Evolutionary conservation across 2,888 invertebrate genomes (phyloP), one percentile per base, ranked within the genome.

Genomic region (Drosophila lacicola): DNA sequence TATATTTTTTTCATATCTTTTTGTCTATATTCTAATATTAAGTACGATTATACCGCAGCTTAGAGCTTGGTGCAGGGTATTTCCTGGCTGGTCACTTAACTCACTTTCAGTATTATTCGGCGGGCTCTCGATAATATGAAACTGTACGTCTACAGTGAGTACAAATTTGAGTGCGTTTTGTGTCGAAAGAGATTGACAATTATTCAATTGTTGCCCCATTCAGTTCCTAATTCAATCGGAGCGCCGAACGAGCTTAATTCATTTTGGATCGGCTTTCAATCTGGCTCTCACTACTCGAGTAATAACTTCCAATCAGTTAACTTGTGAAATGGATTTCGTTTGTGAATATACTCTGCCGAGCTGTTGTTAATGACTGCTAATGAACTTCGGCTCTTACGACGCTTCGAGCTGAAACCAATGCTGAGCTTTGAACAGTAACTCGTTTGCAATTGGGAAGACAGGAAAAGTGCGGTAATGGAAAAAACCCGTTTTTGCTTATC

Each of bases 341-440:
- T 64, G 45, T 70, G 17, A 57, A 29, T 34, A 49, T 53, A 71
- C 46, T 65, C 60, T 9, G 47, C 29, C 60, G 51, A 44, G 39
- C 71, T 33, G 55, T 58, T 65, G 55, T 58, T 65, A 60, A 71
- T 65, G 60, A 45, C 57, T 51, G 72, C 53, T 71, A 63, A 61
- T 75, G 57, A 75, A 63, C 62, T 77, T 72, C 57, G 14, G 17
- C 54, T 34, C 14, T 60, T 51, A 58, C 47, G 62, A 58, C 47
- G 62, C 14, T 3, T 13, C 36, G 66, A 34, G 13, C 50, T 79
- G 79, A 64, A 66, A 46, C 62, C 57, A 50, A 45, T 55, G 33
- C n/a, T 73, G 63, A 61, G 51, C 80, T 82, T 67, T 86, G 66
- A 86, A 70, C 80, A 68, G 66, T 39, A 73, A 73, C 69, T 78